Evolutionary conservation across 2,113 vertebrate genomes (phyloP), one percentile per base, ranked within the genome.

Genomic region (Myotis brandtii): DNA sequence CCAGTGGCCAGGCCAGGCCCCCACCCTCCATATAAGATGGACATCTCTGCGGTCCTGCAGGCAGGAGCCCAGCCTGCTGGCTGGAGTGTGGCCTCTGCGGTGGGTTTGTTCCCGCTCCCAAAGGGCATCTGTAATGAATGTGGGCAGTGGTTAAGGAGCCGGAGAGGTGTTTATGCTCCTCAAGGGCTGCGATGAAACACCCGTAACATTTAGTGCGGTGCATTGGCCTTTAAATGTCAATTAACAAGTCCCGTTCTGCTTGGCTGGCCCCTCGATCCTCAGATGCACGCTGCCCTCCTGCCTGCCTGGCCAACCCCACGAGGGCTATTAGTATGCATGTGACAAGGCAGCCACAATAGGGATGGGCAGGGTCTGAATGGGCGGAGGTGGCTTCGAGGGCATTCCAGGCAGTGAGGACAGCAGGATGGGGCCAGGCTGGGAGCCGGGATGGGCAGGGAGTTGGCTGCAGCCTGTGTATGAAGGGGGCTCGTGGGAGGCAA

Each of bases 171-270:
- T 98, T 97, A 95, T 96, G 66, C 67, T 96, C 97, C 97, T 96
- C 34, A 6, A 48, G 87, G 89, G 95, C 92, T 95, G 84, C 21
- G 66, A 92, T 96, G 95, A 97, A 98, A 97, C 81, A 75, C 90
- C 89, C 70, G 34, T 97, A 96, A 96, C 87, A 97, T 97, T 98
- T 97, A 97, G 97, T 91, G 93, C 14, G 88, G 95, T 40, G 21
- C 75, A 23, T 62, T 98, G 98, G 96, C 97, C 98, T 98, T 98
- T 98, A 98, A 98, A 98, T 98, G 96, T 95, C 97, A 98, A 67
- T 98, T 98, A 97, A 92, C 95, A 98, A 97, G 84, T 92, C 79
- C 97, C 95, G n/a, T 93, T 97, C 95, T 96, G 97, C 95, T 88
- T 90, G 92, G 56, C 96, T 52, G 86, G 86, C 25, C 91, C 69